A percentile compares a stretch with the other conserved stretches of the same genome.
Conservation (phyloP, 1,140 invertebrate species). For the Pantala flavescens region DNA sequence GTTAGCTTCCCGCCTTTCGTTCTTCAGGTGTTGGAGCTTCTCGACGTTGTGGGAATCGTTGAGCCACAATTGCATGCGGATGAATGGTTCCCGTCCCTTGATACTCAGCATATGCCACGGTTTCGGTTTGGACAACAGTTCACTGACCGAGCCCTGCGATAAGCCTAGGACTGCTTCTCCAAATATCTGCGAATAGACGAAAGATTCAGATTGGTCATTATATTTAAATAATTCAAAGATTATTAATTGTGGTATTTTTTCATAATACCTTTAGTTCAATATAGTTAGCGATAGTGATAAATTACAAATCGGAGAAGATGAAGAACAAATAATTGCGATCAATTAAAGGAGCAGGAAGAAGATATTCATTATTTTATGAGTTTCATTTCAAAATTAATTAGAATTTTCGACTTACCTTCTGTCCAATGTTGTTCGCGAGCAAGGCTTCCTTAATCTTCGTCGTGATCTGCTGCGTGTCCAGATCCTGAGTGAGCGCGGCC, state of each 20-base stretch:
- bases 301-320: too few relatives aligned
- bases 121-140: conserved; percentile 93
- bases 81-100: conserved; percentile 95
- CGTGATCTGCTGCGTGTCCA: conserved; percentile 93
- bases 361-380: too few relatives aligned
- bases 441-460: conserved; percentile 95
- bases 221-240: too few relatives aligned
- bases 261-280: background rate
- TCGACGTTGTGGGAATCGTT: conserved; percentile 91
- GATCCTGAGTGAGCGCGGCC: conserved; percentile 88
- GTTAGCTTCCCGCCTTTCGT: conserved; percentile 79
- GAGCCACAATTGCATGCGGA: conserved; percentile 95
- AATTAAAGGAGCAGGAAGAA: too few relatives aligned
- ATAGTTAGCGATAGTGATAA: too few relatives aligned
- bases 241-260: conserved; percentile 6
- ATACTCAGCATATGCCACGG: conserved; percentile 99
- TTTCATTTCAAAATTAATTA: too few relatives aligned
- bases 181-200: conserved; percentile 57
- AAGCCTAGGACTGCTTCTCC: conserved; percentile 92
- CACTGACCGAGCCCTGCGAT: conserved; percentile 94
- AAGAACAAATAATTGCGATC: too few relatives aligned
- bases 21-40: conserved; percentile 64
- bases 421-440: conserved; percentile 93
- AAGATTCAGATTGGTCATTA: background rate
- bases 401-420: conserved; percentile 54